These are phyloP conservation scores for Lontra canadensis DNA, from an alignment of 2,113 vertebrate species.

Conservation along the genomic window DNA sequence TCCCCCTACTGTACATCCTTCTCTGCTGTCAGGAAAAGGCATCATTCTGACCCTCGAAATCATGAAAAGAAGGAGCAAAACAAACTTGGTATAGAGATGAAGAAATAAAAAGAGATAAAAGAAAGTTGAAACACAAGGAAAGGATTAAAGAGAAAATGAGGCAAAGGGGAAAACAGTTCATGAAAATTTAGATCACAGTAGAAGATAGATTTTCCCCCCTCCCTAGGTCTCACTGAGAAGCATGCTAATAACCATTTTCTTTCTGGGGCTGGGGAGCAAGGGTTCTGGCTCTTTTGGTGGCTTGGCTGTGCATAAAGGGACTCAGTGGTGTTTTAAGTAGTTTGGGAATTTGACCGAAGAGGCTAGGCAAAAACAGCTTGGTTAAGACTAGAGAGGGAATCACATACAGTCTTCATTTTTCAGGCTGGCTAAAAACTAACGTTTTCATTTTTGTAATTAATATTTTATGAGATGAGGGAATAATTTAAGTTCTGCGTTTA, in stretches of 20 bases:
- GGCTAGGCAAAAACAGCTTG: background rate
- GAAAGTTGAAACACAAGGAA: background rate
- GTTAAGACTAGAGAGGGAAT: background rate
- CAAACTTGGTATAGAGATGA: background rate
- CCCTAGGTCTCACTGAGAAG: background rate
- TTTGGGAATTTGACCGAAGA: background rate
- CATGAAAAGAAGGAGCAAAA: background rate
- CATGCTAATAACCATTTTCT: background rate
- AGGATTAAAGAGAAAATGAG: slow-evolving; percentile 1
- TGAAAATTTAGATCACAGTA: background rate
- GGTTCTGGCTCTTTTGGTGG: background rate
- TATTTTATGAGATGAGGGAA: background rate
- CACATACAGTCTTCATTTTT: background rate
- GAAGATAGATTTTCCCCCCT: background rate
- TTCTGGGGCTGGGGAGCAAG: background rate
- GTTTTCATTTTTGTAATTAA: slow-evolving; percentile 21
- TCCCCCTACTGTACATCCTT: background rate
- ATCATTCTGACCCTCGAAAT: background rate
- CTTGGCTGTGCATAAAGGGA: background rate
- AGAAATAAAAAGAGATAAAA: background rate
- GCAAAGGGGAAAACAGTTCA: background rate
- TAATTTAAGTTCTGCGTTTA: background rate
- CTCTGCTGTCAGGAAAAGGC: background rate
- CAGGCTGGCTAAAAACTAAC: background rate
- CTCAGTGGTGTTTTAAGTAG: background rate